Evolutionary conservation across 2,888 invertebrate genomes (phyloP), one percentile per base, ranked within the genome.

Genomic region (Odontocolon sp.): DNA sequence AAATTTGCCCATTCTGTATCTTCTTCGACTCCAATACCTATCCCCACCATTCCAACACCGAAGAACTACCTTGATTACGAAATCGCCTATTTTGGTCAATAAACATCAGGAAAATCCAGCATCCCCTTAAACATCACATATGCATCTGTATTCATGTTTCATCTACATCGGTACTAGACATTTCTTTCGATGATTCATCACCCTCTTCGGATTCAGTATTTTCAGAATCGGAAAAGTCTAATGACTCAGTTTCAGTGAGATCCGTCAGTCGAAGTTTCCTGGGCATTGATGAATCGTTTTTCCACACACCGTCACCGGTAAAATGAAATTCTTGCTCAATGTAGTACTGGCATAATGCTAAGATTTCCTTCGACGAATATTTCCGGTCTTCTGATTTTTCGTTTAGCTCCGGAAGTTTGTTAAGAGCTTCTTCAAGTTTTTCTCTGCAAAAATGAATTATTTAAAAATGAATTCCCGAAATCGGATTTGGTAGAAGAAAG

Each of bases 321-420:
- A 96, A 96, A 88, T 95, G 94, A 87, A 93, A 93, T 82, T 94
- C 93, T 81, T 92, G 93, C 88, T 96, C 96, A 18, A 96, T 93
- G 68, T 93, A 92, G 86, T 96, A 96, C 47, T 95, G 85, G 61
- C 94, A 92, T 28, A 96, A 89, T 56, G 94, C 94, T 14, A 96
- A 88, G 56, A 93, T 90, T 77, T 94, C 93, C 11, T 88, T 86
- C 47, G 84, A 79, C 59, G 83, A 83, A 36, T 80, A 26, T 1
- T 2, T 9, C 5, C 4, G 3, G 14, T 80, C 71, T n/a, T 70
- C 23, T 31, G 73, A 63, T 14, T 81, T 42, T 45, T 82, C 73
- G 56, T 80, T 82, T 56, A 84, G 77, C 31, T 45, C 63, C 57
- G 77, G 80, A 28, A 88, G 78, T n/a, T 79, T 78, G 1, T 80